Percentiles rank a stretch among this genome's conserved stretches.
These are phyloP conservation scores for Callocephalon fimbriatum DNA, from an alignment of 2,113 vertebrate species.

Conservation along the genomic window DNA sequence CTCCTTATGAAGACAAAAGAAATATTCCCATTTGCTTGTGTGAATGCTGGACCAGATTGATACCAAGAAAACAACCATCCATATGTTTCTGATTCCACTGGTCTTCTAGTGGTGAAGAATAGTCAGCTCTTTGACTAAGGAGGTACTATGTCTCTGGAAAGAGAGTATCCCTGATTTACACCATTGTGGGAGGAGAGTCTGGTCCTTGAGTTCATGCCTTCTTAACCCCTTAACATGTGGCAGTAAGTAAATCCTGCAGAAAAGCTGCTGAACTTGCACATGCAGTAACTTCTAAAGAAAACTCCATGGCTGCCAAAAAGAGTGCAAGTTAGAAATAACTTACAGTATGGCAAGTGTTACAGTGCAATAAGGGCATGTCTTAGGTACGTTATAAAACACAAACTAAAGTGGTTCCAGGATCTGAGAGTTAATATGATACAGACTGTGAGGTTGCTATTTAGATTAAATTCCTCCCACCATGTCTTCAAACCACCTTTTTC, in stretches of 20 bases:
- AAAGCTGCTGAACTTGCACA: slow-evolving; percentile 67
- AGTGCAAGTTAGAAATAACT: slow-evolving; percentile 60
- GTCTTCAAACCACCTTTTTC: background rate
- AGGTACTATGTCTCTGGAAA: background rate
- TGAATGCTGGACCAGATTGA: background rate
- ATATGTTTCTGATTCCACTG: slow-evolving; percentile 19
- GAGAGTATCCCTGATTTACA: background rate
- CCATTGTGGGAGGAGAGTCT: background rate
- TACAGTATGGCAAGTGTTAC: slow-evolving; percentile 55
- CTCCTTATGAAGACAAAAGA: background rate
- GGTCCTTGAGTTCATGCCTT: slow-evolving; percentile 14
- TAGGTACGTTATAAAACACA: slow-evolving; percentile 32
- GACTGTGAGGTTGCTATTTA: background rate
- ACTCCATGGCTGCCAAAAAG: slow-evolving; percentile 61
- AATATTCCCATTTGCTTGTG: background rate
- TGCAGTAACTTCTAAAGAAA: slow-evolving; percentile 71
- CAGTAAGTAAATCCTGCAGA: slow-evolving; percentile 29
- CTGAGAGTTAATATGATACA: background rate
- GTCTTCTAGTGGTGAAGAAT: background rate
- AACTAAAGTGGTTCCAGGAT: slow-evolving; percentile 34
- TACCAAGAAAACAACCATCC: background rate
- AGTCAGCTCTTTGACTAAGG: background rate
- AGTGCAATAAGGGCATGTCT: slow-evolving; percentile 52
- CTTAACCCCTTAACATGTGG: slow-evolving; percentile 41
- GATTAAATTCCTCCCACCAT: background rate